Percentiles rank a stretch among this genome's conserved stretches.
phyloP scores from a whole-genome alignment of 1,140 invertebrate species.

The Carcinoscorpius rotundicauda region DNA sequence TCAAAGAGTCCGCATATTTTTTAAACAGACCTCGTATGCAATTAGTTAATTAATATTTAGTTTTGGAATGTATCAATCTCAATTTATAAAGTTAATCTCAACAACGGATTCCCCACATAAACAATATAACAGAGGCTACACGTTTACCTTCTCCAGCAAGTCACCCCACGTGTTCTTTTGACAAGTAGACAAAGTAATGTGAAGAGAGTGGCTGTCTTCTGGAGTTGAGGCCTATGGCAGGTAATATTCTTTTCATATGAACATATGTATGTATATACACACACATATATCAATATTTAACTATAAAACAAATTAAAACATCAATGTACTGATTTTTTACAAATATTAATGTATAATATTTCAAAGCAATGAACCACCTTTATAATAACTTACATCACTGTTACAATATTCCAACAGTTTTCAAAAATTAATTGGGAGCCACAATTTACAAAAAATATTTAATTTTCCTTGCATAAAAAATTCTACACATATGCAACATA shows the following conservation, averaged over 20 bases:
- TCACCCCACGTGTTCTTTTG: conserved; percentile 84
- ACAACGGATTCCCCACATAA: neutral
- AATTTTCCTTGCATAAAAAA: too few relatives aligned
- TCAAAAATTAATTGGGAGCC: too few relatives aligned
- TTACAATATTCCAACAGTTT: neutral
- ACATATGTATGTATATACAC: too few relatives aligned
- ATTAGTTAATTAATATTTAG: too few relatives aligned
- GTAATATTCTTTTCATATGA: too few relatives aligned
- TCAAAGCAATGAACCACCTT: conserved; percentile 1
- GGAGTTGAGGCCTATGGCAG: conserved; percentile 51
- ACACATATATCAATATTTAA: too few relatives aligned
- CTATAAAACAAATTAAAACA: neutral
- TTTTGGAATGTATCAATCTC: too few relatives aligned
- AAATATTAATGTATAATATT: neutral
- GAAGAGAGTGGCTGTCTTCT: conserved; percentile 66
- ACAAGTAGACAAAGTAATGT: conserved; percentile 83
- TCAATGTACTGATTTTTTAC: neutral
- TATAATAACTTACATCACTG: neutral
- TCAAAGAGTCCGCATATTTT: too few relatives aligned
- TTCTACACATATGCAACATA: too few relatives aligned
- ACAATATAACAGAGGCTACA: conserved; percentile 10
- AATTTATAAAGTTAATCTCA: neutral
- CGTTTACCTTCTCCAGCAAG: conserved; percentile 55
- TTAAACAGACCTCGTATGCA: too few relatives aligned
- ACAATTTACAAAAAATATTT: too few relatives aligned